Conservation (phyloP, 2,797 vertebrate species). For the Acanthurus lineatus region DNA sequence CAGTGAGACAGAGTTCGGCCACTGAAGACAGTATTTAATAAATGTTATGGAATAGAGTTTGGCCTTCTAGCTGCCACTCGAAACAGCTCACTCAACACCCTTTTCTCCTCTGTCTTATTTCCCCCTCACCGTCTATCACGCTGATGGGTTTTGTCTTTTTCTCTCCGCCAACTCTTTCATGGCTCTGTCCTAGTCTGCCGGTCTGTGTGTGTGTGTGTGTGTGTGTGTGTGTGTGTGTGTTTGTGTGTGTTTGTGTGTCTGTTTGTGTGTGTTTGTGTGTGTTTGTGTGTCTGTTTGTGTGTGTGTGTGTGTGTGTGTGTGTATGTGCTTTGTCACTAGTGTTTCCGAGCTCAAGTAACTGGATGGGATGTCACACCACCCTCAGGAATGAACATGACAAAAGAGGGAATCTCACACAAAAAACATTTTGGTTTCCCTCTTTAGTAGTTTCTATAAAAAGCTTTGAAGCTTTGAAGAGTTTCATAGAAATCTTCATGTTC, state of each 20-base stretch:
- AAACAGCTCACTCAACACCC: conserved; percentile 73
- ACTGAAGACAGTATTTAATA: conserved; percentile 79
- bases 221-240: conserved; percentile 17
- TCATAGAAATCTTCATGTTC: conserved; percentile 30
- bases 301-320: conserved; percentile 15
- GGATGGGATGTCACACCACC: conserved; percentile 45
- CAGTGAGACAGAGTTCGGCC: conserved; percentile 67
- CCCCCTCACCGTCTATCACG: conserved; percentile 50
- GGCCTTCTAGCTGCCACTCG: conserved; percentile 67
- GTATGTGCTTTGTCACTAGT: conserved; percentile 17
- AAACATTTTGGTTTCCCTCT: conserved; percentile 27
- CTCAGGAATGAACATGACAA: conserved; percentile 38
- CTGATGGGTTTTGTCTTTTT: conserved; percentile 61
- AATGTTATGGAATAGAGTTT: conserved; percentile 78
- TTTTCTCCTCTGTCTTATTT: conserved; percentile 53
- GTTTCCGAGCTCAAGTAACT: conserved; percentile 56
- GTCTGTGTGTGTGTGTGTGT: conserved; percentile 22
- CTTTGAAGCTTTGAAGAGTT: conserved; percentile 8
- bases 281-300: neutral
- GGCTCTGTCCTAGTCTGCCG: conserved; percentile 34
- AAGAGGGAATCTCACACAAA: conserved; percentile 16
- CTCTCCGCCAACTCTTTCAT: conserved; percentile 49
- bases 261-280: conserved; percentile 21
- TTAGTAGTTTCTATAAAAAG: conserved; percentile 21
- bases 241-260: too few relatives aligned